Base-by-base conservation (phyloP, 2,113 vertebrate species). In the Cygnus buccinator region DNA sequence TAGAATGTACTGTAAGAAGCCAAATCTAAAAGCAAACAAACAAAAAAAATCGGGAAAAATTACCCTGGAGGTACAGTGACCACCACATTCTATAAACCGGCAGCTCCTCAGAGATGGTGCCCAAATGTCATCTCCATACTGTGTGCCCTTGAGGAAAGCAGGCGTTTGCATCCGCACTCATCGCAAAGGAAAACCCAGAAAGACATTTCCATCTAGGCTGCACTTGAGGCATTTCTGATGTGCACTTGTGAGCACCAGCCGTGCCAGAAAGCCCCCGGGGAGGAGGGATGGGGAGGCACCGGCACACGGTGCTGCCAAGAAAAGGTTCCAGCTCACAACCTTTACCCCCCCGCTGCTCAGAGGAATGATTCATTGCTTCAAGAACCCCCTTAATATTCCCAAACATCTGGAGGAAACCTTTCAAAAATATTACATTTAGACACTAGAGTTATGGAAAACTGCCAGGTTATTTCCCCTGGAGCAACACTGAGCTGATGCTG, bases 131-230 rank as follows among this genome's bases (percentile, higher is more conserved):
- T 3, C 26, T 28, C 84, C 41, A 11, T 4, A 9, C 1, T 39
- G 33, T 6, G 12, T 1, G 1, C 29, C 86, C 48, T 5, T 14
- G 7, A 39, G 20, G n/a, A 67, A n/a, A 26, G 2, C 1, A 2
- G 37, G 73, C 44, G 58, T 67, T 12, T 58, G 75, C 22, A 71
- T 44, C 33, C 28, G 71, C 90, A 54, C 15, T 46, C 57, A n/a
- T 41, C 31, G 25, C 23, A 35, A 59, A 76, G 25, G 31, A 76
- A 61, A 76, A 18, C 22, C 19, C 26, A 54, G 70, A 22, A 26
- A 72, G n/a, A 18, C 16, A 29, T 39, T 72, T 37, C 37, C 26
- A 52, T 54, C 35, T 41, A 19, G 26, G 52, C 16, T 54, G 68
- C 26, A 54, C 28, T 37, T 55, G 18, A 31, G 35, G 28, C 35